Evolutionary conservation across 1,140 invertebrate species (phyloP).

Genomic region (Fragariocoptes setiger): DNA sequence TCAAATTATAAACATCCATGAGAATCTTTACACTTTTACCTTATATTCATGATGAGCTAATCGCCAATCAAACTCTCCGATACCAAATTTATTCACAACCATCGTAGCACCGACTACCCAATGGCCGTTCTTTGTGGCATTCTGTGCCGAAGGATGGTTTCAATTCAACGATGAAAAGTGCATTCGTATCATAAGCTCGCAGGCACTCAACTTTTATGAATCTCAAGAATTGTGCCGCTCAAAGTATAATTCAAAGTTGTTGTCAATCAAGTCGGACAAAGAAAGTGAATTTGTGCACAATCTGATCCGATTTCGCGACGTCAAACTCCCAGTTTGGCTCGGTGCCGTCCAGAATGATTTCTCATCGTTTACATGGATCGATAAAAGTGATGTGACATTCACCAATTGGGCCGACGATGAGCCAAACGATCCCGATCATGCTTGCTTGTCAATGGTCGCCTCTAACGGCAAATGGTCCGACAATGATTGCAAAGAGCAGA

Average conservation of each 20-base stretch:
- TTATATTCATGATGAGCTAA: too few species aligned
- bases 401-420: conserved; percentile 1
- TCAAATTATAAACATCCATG: too few species aligned
- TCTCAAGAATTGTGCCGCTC: background rate
- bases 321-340: background rate
- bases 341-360: background rate
- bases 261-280: background rate
- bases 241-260: background rate
- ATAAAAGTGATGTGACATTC: conserved; percentile 3
- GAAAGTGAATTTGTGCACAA: background rate
- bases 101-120: background rate
- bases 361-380: conserved; percentile 1
- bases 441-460: conserved; percentile 1
- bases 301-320: background rate
- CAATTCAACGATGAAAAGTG: background rate
- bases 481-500: conserved; percentile 1
- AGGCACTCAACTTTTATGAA: background rate
- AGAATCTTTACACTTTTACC: too few species aligned
- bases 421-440: background rate
- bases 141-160: background rate
- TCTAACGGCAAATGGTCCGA: conserved; percentile 2
- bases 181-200: background rate
- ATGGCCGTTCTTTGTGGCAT: background rate
- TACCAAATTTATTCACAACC: background rate
- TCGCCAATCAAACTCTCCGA: too few species aligned